phyloP scores from a whole-genome alignment of 2,797 vertebrate genomes.

The Chaetophractus vellerosus region DNA sequence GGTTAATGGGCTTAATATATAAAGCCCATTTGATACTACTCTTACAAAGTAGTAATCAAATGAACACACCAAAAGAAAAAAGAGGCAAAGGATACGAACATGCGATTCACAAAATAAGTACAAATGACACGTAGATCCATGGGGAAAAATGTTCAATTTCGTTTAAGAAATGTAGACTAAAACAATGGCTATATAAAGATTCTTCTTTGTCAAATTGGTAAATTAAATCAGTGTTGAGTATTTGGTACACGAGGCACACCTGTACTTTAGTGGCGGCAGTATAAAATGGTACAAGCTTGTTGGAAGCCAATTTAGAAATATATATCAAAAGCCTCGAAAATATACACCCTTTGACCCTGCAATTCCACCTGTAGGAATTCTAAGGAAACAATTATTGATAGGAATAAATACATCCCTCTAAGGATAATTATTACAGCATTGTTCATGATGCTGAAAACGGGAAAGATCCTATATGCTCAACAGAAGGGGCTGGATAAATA shows the following conservation, averaged over 20 bases:
- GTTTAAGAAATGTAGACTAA: slow-evolving; percentile 23
- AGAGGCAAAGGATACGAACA: slow-evolving; percentile 15
- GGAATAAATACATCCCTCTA: background rate
- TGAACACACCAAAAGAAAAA: background rate
- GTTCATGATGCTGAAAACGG: background rate
- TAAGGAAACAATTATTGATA: slow-evolving; percentile 16
- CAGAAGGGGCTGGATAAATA: background rate
- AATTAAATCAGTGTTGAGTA: background rate
- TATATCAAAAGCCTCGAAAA: background rate
- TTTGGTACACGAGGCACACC: background rate
- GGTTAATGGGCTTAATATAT: background rate
- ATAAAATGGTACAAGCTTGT: background rate
- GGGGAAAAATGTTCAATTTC: slow-evolving; percentile 14
- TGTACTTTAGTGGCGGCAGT: background rate
- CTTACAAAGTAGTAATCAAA: slow-evolving; percentile 56
- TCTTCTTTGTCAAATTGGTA: background rate
- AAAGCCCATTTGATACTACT: too few species aligned
- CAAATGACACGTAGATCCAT: background rate
- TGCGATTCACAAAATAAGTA: background rate
- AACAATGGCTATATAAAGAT: slow-evolving; percentile 10
- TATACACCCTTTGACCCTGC: background rate
- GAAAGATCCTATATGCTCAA: slow-evolving; percentile 7
- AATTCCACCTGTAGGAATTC: slow-evolving; percentile 24
- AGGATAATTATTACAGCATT: background rate
- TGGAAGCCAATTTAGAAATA: background rate